Percentiles rank a stretch among this genome's conserved stretches.
These are phyloP conservation scores for Cerceris rybyensis DNA, from an alignment of 2,888 invertebrate species.

Conservation along the genomic window DNA sequence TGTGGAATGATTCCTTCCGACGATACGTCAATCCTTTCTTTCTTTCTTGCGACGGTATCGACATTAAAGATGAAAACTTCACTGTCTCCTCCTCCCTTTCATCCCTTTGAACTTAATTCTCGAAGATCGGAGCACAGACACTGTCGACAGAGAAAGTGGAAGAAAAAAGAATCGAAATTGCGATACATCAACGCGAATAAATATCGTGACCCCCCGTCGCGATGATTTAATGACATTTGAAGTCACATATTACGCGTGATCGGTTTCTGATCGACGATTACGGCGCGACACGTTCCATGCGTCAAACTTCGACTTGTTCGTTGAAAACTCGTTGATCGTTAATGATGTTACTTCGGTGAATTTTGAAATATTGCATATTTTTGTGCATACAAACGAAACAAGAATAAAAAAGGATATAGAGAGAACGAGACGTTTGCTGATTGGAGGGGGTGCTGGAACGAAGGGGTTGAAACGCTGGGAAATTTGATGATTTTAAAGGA, in stretches of 20 bases:
- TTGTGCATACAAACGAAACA: neutral
- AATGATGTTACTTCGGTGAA: neutral
- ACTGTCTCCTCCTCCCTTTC: neutral
- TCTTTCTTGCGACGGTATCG: conserved; percentile 7
- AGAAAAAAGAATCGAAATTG: neutral
- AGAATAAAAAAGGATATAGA: neutral
- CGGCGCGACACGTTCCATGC: conserved; percentile 4
- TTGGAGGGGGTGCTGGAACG: no score
- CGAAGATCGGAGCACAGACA: neutral
- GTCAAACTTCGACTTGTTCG: neutral
- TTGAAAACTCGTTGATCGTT: neutral
- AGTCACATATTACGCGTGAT: neutral
- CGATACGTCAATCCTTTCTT: conserved; percentile 22
- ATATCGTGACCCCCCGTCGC: neutral
- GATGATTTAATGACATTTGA: neutral
- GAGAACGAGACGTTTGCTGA: no score
- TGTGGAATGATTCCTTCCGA: conserved; percentile 27
- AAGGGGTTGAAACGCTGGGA: no score
- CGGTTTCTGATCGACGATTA: neutral
- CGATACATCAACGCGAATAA: neutral
- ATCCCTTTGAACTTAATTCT: neutral
- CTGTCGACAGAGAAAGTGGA: neutral
- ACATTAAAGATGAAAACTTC: neutral
- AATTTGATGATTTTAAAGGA: no score
- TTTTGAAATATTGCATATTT: neutral